A percentile compares a stretch with the other conserved stretches of the same genome.
These are phyloP conservation scores for Rotaria magnacalcarata DNA, from an alignment of 2,888 invertebrate genomes.

Conservation along the genomic window DNA sequence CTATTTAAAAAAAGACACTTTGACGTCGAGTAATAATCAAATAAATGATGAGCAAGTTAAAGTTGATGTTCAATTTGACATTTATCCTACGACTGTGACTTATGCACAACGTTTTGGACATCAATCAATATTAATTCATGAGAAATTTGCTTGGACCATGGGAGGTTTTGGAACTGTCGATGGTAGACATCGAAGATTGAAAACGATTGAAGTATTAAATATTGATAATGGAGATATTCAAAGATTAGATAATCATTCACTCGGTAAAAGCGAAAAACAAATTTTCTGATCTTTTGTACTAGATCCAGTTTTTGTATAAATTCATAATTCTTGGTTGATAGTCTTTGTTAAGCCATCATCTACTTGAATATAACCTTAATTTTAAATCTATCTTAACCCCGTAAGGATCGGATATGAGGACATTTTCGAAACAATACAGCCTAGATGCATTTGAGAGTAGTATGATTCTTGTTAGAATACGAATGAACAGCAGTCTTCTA, in stretches of 20 bases:
- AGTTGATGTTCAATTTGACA: not conserved
- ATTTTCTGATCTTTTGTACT: too few relatives aligned
- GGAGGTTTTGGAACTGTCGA: slow-evolving; percentile 54
- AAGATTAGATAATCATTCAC: slow-evolving; percentile 31
- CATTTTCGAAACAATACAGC: too few relatives aligned
- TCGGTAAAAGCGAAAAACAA: not conserved
- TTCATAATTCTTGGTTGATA: too few relatives aligned
- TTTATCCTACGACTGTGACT: not conserved
- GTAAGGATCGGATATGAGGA: too few relatives aligned
- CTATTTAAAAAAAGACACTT: not conserved
- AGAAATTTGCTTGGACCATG: slow-evolving; percentile 48
- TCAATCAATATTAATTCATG: slow-evolving; percentile 48
- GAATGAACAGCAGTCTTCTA: too few relatives aligned
- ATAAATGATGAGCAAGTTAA: not conserved
- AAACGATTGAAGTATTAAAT: slow-evolving; percentile 49
- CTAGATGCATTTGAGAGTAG: too few relatives aligned
- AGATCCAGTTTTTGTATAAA: too few relatives aligned
- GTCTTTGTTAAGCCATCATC: too few relatives aligned
- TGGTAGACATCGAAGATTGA: slow-evolving; percentile 52
- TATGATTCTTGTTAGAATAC: too few relatives aligned
- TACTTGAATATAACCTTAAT: too few relatives aligned
- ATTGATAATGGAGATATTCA: slow-evolving; percentile 20
- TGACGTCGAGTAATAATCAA: not conserved
- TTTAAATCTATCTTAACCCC: too few relatives aligned
- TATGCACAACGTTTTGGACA: slow-evolving; percentile 47